Evolutionary conservation across 2,797 vertebrate genomes (phyloP).

Genomic region (Tamandua tetradactyla): DNA sequence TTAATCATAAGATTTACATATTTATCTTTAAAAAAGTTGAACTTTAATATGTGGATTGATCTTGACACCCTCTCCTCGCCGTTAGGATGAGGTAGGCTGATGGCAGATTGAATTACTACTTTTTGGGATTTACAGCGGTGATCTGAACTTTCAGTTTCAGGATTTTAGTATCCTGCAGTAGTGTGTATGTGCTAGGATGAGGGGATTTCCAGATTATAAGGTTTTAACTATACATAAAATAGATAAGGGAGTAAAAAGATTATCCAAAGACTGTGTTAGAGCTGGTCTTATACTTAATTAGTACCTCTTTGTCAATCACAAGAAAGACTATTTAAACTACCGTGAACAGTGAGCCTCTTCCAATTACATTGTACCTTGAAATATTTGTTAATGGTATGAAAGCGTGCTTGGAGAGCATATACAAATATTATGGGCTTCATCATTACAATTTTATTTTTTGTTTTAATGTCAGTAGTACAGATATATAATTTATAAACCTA

Average conservation of each 20-base stretch:
- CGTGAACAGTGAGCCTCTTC: background rate
- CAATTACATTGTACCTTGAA: background rate
- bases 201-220: background rate
- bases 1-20: background rate
- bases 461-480: background rate
- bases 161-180: background rate
- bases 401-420: background rate
- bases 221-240: background rate
- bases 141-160: background rate
- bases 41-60: background rate
- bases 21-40: background rate
- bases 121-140: background rate
- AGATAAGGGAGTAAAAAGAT: background rate
- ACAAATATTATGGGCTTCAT: too few species aligned
- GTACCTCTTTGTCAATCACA: background rate
- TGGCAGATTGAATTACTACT: background rate
- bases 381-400: background rate
- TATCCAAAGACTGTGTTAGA: background rate
- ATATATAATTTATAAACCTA: background rate
- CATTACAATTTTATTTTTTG: background rate
- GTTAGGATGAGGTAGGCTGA: background rate
- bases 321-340: background rate
- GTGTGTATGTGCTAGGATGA: background rate
- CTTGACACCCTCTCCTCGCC: background rate
- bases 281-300: background rate